Percentiles rank a stretch among this genome's conserved stretches.
These are phyloP conservation scores for Pristiophorus japonicus DNA, from an alignment of 2,113 vertebrate genomes.

Conservation along the genomic window DNA sequence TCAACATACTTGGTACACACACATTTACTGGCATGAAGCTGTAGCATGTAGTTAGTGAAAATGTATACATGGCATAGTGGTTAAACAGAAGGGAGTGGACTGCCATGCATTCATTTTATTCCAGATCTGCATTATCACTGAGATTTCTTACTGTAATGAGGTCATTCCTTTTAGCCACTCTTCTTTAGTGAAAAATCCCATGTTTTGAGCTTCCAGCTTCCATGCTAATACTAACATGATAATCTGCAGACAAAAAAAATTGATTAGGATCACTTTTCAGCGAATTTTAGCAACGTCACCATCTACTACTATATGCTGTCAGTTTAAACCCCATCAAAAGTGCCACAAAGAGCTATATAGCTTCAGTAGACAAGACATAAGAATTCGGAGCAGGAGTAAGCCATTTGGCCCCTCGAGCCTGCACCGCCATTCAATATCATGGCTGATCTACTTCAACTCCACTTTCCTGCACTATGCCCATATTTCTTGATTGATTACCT, in stretches of 20 bases:
- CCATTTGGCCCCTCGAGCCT: too few relatives aligned
- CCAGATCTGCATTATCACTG: not conserved
- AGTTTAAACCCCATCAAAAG: not conserved
- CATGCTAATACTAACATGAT: slow-evolving; percentile 96
- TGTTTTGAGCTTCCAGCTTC: slow-evolving; percentile 90
- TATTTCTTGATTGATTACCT: too few relatives aligned
- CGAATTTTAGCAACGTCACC: not conserved
- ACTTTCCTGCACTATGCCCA: too few relatives aligned
- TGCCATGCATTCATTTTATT: not conserved
- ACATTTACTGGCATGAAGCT: not conserved
- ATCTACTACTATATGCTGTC: not conserved
- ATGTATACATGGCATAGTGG: not conserved
- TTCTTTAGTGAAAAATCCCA: slow-evolving; percentile 98
- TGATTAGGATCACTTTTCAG: not conserved
- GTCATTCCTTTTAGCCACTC: slow-evolving; percentile 97
- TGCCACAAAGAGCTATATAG: not conserved
- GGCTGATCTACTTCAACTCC: too few relatives aligned
- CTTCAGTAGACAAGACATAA: not conserved
- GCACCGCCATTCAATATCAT: too few relatives aligned
- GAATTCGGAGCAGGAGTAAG: too few relatives aligned
- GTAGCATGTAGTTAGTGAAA: not conserved
- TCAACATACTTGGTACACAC: not conserved
- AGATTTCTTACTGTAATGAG: slow-evolving; percentile 78
- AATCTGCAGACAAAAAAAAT: slow-evolving; percentile 61
- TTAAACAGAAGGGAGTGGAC: not conserved